A percentile compares a stretch with the other conserved stretches of the same genome.
phyloP scores from a whole-genome alignment of 2,797 vertebrate species.

The Columba guinea region DNA sequence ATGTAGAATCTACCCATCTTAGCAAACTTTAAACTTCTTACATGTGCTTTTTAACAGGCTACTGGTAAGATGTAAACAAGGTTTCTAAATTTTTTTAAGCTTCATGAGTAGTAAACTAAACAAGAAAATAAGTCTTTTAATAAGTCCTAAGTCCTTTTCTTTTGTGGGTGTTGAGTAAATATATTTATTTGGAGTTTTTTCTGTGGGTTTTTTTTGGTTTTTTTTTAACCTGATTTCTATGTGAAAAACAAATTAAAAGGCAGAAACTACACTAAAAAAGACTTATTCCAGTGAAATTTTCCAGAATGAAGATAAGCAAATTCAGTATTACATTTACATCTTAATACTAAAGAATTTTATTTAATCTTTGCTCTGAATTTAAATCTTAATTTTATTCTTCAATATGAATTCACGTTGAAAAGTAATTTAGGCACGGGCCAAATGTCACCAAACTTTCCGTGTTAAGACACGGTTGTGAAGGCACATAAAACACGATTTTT shows the following conservation, averaged over 20 bases:
- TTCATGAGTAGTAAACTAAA: background rate
- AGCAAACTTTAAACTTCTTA: background rate
- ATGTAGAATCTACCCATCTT: background rate
- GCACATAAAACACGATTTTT: rapidly evolving
- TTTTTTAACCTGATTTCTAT: background rate
- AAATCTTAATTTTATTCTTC: background rate
- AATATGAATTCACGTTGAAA: background rate
- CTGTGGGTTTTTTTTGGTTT: background rate
- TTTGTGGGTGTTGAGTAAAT: background rate
- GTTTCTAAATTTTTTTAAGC: background rate
- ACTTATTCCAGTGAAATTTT: background rate
- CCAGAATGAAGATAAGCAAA: background rate
- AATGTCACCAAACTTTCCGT: background rate
- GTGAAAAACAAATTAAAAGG: background rate
- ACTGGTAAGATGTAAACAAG: background rate
- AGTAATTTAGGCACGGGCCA: background rate
- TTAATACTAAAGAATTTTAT: background rate
- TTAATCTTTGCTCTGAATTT: background rate
- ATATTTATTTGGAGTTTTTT: background rate
- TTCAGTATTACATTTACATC: background rate
- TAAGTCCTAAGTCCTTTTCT: background rate
- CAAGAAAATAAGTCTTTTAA: background rate
- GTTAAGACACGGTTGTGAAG: background rate
- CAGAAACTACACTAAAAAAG: background rate
- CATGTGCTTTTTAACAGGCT: background rate